Conservation (phyloP, 2,113 vertebrate genomes). For the Cettia cetti region DNA sequence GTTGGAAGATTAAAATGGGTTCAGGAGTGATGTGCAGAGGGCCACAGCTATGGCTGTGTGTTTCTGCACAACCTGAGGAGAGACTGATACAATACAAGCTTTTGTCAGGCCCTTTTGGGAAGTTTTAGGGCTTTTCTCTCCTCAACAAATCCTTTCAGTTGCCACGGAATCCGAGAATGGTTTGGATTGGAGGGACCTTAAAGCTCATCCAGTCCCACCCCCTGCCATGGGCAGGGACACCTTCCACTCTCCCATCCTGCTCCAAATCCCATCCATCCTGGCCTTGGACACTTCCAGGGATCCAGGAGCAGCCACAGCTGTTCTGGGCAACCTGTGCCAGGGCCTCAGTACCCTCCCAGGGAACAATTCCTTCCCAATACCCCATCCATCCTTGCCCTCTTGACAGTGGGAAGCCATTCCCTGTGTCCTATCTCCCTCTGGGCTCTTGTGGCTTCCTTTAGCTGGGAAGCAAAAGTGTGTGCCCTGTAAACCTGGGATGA, state of each 20-base stretch:
- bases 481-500: background rate
- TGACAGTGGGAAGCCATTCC: background rate
- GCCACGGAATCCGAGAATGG: background rate
- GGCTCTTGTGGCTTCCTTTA: background rate
- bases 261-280: background rate
- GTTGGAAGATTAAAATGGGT: background rate
- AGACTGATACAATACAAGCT: background rate
- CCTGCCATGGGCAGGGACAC: background rate
- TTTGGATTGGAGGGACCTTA: background rate
- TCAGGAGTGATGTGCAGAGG: background rate
- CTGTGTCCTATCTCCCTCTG: background rate
- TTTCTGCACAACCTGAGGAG: background rate
- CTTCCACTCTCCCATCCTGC: fast-evolving
- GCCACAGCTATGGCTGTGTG: background rate
- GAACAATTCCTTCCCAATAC: background rate
- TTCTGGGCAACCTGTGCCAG: background rate
- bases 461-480: background rate
- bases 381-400: fast-evolving
- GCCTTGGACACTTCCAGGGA: background rate
- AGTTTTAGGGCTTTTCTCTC: background rate
- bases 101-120: background rate
- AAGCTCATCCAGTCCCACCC: background rate
- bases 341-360: fast-evolving
- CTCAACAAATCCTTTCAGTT: background rate
- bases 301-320: background rate